These are phyloP conservation scores for Stratiomys singularior DNA, from an alignment of 2,888 invertebrate genomes.

Conservation along the genomic window DNA sequence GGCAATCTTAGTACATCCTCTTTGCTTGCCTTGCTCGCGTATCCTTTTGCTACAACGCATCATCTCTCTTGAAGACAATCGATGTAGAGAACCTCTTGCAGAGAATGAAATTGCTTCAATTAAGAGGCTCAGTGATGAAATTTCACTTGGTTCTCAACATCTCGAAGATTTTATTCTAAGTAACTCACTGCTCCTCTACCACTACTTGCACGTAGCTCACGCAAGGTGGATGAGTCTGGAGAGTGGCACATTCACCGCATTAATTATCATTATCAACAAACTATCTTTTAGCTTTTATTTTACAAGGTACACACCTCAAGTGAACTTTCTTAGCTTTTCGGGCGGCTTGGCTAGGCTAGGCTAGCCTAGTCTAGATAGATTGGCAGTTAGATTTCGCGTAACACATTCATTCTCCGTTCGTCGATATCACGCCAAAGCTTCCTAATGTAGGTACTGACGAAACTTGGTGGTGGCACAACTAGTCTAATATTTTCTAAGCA, in stretches of 20 bases:
- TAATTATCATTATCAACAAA: conserved; percentile 29
- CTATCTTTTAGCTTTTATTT: not conserved
- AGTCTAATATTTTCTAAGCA: not conserved
- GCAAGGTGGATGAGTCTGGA: conserved; percentile 18
- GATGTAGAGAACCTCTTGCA: no score
- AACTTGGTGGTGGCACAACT: not conserved
- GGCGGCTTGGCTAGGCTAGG: not conserved
- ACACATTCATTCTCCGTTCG: not conserved
- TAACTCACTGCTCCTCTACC: not conserved
- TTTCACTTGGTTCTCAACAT: no score
- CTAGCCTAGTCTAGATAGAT: not conserved
- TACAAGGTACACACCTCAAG: not conserved
- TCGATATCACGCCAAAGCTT: not conserved
- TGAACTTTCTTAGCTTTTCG: conserved; percentile 12
- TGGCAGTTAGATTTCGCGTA: not conserved
- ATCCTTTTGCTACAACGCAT: no score
- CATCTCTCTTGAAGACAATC: no score
- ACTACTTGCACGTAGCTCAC: not conserved
- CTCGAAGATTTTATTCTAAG: not conserved
- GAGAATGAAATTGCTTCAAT: no score
- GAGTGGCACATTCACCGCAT: conserved; percentile 13
- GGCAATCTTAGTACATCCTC: no score
- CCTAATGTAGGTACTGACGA: not conserved
- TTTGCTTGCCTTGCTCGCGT: no score
- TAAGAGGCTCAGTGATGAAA: no score